These are phyloP conservation scores for Promerops cafer DNA, from an alignment of 2,113 vertebrate genomes.

Conservation along the genomic window DNA sequence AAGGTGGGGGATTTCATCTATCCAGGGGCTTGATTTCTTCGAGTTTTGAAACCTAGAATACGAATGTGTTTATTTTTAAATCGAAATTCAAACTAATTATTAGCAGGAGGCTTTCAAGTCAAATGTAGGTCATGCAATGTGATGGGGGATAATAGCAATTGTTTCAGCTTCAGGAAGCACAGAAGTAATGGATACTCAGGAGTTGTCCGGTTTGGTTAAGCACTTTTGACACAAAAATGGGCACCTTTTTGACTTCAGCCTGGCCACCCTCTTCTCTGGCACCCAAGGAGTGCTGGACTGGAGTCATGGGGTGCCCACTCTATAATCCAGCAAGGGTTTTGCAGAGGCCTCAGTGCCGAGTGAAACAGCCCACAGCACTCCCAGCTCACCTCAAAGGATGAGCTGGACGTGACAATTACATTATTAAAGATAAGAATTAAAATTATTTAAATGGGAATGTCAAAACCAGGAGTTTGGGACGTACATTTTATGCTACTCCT, in stretches of 20 bases:
- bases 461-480: neutral
- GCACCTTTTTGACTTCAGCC: neutral
- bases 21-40: neutral
- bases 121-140: constrained; percentile 73
- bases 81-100: constrained; percentile 69
- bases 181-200: constrained; percentile 39
- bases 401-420: neutral
- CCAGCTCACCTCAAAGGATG: neutral
- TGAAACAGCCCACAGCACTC: neutral
- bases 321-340: neutral
- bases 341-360: neutral
- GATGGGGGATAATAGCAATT: constrained; percentile 64
- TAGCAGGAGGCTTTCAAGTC: constrained; percentile 73
- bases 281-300: neutral
- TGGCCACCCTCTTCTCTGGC: neutral
- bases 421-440: neutral
- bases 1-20: neutral
- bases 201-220: constrained; percentile 1
- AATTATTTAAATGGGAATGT: neutral
- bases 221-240: neutral
- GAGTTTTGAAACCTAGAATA: constrained; percentile 34
- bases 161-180: constrained; percentile 61
- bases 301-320: fast-evolving
- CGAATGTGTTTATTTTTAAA: constrained; percentile 73
- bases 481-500: neutral